phyloP scores from a whole-genome alignment of 2,888 invertebrate species.

The Sminthurinus aureus region DNA sequence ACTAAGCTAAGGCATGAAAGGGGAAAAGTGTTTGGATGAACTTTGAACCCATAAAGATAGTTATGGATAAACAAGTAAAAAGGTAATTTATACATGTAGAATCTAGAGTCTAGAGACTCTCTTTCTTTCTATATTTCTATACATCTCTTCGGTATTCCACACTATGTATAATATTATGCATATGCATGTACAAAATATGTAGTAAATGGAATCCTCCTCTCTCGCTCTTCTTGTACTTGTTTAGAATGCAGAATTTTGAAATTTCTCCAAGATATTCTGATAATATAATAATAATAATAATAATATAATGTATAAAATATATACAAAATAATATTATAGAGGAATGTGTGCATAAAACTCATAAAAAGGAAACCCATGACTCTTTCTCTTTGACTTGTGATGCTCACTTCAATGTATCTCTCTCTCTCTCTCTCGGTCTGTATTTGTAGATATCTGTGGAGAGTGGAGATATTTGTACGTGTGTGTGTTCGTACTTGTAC shows the following conservation, averaged over 20 bases:
- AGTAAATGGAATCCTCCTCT: not conserved
- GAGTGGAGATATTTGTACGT: not conserved
- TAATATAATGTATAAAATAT: too few species aligned
- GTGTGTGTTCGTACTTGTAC: not conserved
- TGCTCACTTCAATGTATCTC: too few species aligned
- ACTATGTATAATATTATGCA: too few species aligned
- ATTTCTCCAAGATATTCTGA: not conserved
- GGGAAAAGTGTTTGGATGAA: conserved; percentile 10
- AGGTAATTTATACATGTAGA: not conserved
- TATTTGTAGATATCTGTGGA: too few species aligned
- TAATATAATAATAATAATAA: not conserved
- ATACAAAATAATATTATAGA: not conserved
- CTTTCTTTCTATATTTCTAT: not conserved
- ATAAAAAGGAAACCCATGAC: not conserved
- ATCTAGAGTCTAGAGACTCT: not conserved
- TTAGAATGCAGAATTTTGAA: not conserved
- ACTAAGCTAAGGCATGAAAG: not conserved
- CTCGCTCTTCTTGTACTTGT: not conserved
- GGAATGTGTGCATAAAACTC: not conserved
- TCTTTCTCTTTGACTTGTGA: not conserved
- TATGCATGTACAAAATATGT: not conserved
- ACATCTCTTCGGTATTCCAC: not conserved
- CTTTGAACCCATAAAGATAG: conserved; percentile 14
- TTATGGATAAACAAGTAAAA: conserved; percentile 1
- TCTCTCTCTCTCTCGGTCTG: too few species aligned